Evolutionary conservation across 2,113 vertebrate genomes (phyloP).

Genomic region (human (Homo sapiens)): DNA sequence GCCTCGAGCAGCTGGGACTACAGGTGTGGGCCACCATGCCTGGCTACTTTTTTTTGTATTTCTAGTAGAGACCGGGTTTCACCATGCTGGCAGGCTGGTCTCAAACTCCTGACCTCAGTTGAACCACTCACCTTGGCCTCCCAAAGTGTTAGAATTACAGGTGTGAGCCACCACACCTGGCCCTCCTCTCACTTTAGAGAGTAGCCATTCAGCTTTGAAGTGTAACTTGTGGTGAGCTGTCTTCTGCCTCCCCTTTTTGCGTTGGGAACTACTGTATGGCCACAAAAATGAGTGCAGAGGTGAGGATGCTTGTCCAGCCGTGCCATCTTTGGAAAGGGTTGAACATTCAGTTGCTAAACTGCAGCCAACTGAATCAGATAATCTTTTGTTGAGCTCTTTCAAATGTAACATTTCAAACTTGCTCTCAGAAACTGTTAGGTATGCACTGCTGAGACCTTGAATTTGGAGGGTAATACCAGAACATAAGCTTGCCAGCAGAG

Average conservation of each 20-base stretch:
- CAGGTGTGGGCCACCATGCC: too few relatives aligned
- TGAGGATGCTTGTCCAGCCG: constrained; percentile 2
- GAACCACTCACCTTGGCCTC: too few relatives aligned
- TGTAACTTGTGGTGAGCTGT: constrained; percentile 74
- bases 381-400: constrained; percentile 33
- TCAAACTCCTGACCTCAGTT: too few relatives aligned
- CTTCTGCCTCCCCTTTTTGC: constrained; percentile 62
- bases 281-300: constrained; percentile 24
- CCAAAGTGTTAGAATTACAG: too few relatives aligned
- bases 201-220: constrained; percentile 77
- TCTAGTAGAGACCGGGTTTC: too few relatives aligned
- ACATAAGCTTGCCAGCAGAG: not conserved
- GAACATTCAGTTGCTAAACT: not conserved
- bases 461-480: not conserved
- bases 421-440: constrained; percentile 55
- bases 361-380: constrained; percentile 56
- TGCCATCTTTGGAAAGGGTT: not conserved
- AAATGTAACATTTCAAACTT: constrained; percentile 60
- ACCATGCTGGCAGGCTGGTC: too few relatives aligned
- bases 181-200: constrained; percentile 58
- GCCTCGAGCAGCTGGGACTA: too few relatives aligned
- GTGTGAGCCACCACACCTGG: too few relatives aligned
- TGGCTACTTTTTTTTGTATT: too few relatives aligned
- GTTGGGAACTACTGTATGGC: constrained; percentile 68
- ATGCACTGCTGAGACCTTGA: constrained; percentile 52